phyloP scores from a whole-genome alignment of 2,113 vertebrate genomes.

The Empidonax alnorum region DNA sequence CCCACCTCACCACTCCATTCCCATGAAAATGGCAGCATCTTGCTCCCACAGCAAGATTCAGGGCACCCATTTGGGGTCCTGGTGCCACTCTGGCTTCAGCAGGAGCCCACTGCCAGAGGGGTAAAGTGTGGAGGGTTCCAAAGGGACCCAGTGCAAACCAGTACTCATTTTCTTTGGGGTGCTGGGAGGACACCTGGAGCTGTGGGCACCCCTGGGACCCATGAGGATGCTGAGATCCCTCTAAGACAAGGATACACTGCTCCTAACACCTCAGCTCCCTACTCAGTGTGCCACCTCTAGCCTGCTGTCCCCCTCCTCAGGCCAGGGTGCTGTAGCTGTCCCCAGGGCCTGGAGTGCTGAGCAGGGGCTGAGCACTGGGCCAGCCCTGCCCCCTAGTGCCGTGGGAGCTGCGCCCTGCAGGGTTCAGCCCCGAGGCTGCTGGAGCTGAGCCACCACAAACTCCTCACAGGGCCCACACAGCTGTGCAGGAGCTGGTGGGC shows the following conservation, averaged over 20 bases:
- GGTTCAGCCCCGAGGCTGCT: background rate
- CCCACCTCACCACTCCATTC: background rate
- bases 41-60: background rate
- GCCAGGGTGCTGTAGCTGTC: background rate
- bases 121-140: accelerated
- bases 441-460: background rate
- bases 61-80: background rate
- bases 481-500: background rate
- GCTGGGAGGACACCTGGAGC: background rate
- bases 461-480: background rate
- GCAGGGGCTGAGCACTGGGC: background rate
- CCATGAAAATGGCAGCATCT: background rate
- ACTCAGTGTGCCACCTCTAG: accelerated
- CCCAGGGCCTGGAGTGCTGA: accelerated
- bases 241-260: too few species aligned
- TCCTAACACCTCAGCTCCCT: background rate
- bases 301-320: accelerated
- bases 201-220: accelerated
- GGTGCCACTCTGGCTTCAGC: background rate
- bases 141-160: background rate
- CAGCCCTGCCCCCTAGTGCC: constrained; percentile 17
- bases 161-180: background rate
- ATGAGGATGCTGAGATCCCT: background rate
- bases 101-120: background rate
- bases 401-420: background rate